Percentiles rank a stretch among this genome's conserved stretches.
phyloP scores from a whole-genome alignment of 2,113 vertebrate genomes.

The Ceyx cyanopectus region DNA sequence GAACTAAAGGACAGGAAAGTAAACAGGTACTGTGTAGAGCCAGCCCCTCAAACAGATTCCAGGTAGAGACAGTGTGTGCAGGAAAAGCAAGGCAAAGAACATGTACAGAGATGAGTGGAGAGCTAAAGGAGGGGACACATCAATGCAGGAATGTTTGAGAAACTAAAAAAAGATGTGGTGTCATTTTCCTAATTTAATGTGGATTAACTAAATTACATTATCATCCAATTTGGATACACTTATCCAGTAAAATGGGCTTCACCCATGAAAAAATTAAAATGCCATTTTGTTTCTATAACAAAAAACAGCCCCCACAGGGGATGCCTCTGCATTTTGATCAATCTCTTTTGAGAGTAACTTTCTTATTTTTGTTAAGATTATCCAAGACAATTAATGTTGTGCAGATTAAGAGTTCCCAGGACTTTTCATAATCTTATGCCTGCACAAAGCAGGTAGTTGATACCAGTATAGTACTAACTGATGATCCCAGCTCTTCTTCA shows the following conservation, averaged over 20 bases:
- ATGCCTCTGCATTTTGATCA: neutral
- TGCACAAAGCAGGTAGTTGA: neutral
- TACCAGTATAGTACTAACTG: neutral
- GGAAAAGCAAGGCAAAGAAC: neutral
- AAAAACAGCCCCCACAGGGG: neutral
- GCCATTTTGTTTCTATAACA: neutral
- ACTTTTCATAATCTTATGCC: neutral
- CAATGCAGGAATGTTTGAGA: neutral
- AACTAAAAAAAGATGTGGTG: constrained; percentile 13
- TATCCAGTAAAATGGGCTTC: constrained; percentile 33
- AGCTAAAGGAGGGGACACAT: neutral
- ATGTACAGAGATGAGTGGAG: neutral
- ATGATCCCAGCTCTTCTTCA: neutral
- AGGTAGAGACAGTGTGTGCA: neutral
- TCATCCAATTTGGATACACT: constrained; percentile 22
- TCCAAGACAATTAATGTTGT: neutral
- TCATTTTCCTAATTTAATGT: constrained; percentile 29
- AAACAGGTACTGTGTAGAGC: neutral
- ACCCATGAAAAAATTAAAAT: constrained; percentile 22
- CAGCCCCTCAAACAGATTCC: neutral
- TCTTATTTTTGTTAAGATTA: neutral
- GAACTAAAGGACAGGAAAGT: neutral
- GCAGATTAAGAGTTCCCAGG: neutral
- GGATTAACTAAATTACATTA: constrained; percentile 23
- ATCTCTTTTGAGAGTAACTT: neutral